Percentiles rank a stretch among this genome's conserved stretches.
Conservation (phyloP, 2,888 invertebrate genomes). For the Lasiommata megera region DNA sequence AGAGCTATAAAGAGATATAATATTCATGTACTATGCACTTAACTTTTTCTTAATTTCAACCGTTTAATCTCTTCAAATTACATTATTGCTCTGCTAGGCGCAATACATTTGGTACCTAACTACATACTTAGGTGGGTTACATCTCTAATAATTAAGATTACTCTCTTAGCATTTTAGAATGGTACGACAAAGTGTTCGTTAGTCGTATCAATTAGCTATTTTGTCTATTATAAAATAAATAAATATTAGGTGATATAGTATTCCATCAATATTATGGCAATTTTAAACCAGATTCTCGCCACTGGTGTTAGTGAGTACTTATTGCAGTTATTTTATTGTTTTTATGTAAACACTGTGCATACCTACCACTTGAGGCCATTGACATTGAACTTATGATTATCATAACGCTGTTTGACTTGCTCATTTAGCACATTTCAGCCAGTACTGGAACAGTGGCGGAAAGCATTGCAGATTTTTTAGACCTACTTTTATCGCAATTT, state of each 20-base stretch:
- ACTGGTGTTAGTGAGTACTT: slow-evolving; percentile 21
- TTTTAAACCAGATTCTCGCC: slow-evolving; percentile 18
- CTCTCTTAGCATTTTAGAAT: not conserved
- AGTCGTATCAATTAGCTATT: not conserved
- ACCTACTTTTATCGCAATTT: no score
- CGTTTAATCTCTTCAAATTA: slow-evolving; percentile 8
- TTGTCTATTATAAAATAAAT: not conserved
- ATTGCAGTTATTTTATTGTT: no score
- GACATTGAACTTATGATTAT: no score
- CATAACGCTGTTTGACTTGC: no score
- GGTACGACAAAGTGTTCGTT: not conserved
- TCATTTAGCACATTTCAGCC: no score
- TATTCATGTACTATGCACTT: not conserved
- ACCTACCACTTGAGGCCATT: no score
- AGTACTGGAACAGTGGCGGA: no score
- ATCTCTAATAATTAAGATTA: not conserved
- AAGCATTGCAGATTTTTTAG: not conserved
- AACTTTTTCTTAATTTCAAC: not conserved
- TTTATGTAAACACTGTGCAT: no score
- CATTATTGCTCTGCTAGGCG: not conserved
- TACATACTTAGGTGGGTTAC: no score
- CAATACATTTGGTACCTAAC: not conserved
- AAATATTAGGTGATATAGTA: not conserved
- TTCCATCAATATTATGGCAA: slow-evolving; percentile 5
- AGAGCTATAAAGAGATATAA: not conserved